Evolutionary conservation across 2,797 vertebrate genomes (phyloP).

Genomic region (Cirrhinus mrigala): DNA sequence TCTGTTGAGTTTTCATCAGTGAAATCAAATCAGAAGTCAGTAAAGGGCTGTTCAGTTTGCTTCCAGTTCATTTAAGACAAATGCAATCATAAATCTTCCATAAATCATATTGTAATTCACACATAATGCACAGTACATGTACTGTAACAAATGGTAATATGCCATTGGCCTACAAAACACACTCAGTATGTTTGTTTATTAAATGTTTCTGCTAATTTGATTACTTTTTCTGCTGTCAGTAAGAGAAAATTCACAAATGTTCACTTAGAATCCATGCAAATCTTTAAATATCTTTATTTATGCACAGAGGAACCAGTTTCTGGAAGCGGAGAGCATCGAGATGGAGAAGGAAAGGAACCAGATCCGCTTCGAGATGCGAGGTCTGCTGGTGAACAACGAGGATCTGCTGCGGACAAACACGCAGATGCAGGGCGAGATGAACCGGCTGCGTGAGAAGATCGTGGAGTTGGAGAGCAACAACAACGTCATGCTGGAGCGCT

Average conservation of each 20-base stretch:
- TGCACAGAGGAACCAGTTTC: conserved; percentile 81
- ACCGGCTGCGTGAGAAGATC: conserved; percentile 74
- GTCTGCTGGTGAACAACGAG: conserved; percentile 80
- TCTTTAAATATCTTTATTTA: neutral
- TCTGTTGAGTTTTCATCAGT: too few relatives aligned
- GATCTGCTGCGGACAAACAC: conserved; percentile 78
- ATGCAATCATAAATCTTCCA: too few relatives aligned
- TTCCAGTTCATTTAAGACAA: too few relatives aligned
- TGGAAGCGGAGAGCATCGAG: conserved; percentile 82
- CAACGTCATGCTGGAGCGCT: conserved; percentile 65
- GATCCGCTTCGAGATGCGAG: conserved; percentile 82
- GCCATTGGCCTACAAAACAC: neutral
- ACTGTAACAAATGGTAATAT: neutral
- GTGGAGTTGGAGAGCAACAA: conserved; percentile 75
- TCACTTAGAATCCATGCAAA: neutral
- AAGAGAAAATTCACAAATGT: neutral
- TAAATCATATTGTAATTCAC: too few relatives aligned
- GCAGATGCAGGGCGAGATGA: conserved; percentile 76
- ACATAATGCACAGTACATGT: neutral
- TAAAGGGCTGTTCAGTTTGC: too few relatives aligned
- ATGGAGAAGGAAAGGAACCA: conserved; percentile 83
- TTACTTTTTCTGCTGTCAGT: neutral
- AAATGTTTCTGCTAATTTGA: too few relatives aligned
- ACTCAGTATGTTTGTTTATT: too few relatives aligned
- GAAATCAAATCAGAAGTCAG: too few relatives aligned